A percentile compares a stretch with the other conserved stretches of the same genome.
Evolutionary conservation across 1,140 invertebrate species (phyloP).

Genomic region (Drosophila nannoptera): DNA sequence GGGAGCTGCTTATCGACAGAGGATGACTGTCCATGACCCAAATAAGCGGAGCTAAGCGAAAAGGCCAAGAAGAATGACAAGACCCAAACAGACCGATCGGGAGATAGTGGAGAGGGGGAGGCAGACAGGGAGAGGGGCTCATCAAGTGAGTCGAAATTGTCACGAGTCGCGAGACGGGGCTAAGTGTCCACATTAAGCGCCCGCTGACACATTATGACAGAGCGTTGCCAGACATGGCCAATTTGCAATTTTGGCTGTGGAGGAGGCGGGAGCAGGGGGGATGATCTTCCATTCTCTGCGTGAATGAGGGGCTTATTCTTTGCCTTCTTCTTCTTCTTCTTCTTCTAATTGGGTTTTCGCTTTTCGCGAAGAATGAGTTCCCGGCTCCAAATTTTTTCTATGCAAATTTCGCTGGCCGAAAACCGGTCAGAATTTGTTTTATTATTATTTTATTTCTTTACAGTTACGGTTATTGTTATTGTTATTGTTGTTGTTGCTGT

Average conservation of each 20-base stretch:
- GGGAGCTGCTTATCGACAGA: slow-evolving; percentile 15
- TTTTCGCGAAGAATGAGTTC: no score
- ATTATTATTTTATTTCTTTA: slow-evolving; percentile 8
- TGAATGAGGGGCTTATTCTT: no score
- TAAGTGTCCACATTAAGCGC: slow-evolving; percentile 8
- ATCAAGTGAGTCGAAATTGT: slow-evolving; percentile 5
- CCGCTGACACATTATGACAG: slow-evolving; percentile 4
- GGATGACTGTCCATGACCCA: slow-evolving; percentile 74
- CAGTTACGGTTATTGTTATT: neutral
- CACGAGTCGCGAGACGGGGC: slow-evolving; percentile 4
- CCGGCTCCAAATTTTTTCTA: neutral
- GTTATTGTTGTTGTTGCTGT: slow-evolving; percentile 12
- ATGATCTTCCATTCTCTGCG: no score
- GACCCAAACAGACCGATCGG: slow-evolving; percentile 2
- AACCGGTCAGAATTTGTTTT: slow-evolving; percentile 66
- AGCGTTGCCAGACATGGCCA: slow-evolving; percentile 1
- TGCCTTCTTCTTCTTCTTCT: no score
- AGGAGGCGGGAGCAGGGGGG: no score
- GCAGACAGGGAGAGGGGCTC: neutral
- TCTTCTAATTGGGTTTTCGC: no score
- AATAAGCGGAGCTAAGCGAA: slow-evolving; percentile 63
- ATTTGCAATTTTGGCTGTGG: no score
- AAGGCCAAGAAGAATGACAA: slow-evolving; percentile 63
- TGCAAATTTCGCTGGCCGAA: slow-evolving; percentile 1
- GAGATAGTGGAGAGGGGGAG: neutral